Evolutionary conservation across 2,888 invertebrate species (phyloP).

Genomic region (Hyposoter dolosus): DNA sequence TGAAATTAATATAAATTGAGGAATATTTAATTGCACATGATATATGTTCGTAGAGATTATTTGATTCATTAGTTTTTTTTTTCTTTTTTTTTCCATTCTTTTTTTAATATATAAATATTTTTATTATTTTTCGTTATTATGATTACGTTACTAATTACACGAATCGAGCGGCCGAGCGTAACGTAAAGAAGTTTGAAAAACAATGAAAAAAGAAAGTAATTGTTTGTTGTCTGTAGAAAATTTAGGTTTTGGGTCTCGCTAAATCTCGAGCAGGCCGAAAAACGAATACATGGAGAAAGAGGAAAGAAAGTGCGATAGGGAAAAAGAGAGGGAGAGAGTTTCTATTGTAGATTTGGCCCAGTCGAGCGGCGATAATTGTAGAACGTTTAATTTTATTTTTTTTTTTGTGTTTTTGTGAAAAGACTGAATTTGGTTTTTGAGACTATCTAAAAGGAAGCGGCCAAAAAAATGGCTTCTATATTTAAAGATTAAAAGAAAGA

Average conservation of each 20-base stretch:
- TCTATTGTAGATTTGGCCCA: constrained; percentile 73
- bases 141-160: constrained; percentile 74
- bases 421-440: constrained; percentile 75
- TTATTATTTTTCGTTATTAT: constrained; percentile 72
- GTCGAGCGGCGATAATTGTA: constrained; percentile 75
- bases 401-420: constrained; percentile 73
- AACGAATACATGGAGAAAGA: constrained; percentile 11
- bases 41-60: constrained; percentile 83
- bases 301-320: background rate
- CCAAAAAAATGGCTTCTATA: constrained; percentile 55
- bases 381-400: constrained; percentile 73
- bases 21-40: constrained; percentile 84
- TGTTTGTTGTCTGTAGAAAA: constrained; percentile 58
- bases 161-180: constrained; percentile 74
- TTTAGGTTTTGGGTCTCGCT: constrained; percentile 64
- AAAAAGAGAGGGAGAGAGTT: constrained; percentile 29
- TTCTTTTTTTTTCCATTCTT: constrained; percentile 57
- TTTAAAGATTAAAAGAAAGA: constrained; percentile 35
- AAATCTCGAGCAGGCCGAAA: constrained; percentile 68
- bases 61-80: constrained; percentile 77
- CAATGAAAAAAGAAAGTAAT: constrained; percentile 36
- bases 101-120: constrained; percentile 66
- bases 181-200: constrained; percentile 43
- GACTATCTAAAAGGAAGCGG: constrained; percentile 64
- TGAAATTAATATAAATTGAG: constrained; percentile 85